A percentile compares a stretch with the other conserved stretches of the same genome.
Conservation (phyloP, 2,797 vertebrate genomes). For the Zalophus californianus region DNA sequence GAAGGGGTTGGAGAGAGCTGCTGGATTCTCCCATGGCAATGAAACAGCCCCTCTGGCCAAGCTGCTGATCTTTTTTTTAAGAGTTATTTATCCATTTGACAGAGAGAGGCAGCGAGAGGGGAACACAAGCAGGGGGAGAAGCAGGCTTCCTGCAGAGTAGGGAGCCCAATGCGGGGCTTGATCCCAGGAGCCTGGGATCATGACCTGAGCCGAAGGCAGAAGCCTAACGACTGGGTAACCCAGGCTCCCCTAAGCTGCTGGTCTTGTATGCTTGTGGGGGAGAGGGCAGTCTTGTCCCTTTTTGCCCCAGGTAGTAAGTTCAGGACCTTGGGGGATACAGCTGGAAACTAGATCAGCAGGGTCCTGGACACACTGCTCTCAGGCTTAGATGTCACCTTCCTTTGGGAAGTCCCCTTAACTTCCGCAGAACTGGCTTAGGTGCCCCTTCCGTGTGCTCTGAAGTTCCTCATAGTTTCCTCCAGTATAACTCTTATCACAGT, state of each 20-base stretch:
- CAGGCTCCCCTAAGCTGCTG: background rate
- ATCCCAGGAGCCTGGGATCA: background rate
- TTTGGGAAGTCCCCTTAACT: background rate
- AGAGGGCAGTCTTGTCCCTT: background rate
- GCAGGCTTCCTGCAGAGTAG: too few species aligned
- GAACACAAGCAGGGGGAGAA: too few species aligned
- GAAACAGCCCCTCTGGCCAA: background rate
- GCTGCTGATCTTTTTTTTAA: background rate
- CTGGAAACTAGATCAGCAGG: background rate
- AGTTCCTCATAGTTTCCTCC: background rate
- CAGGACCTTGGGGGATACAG: background rate
- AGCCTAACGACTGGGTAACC: too few species aligned
- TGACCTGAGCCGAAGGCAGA: background rate
- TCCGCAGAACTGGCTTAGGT: background rate
- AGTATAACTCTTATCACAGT: background rate
- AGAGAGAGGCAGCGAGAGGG: too few species aligned
- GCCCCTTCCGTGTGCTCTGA: background rate
- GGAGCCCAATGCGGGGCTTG: too few species aligned
- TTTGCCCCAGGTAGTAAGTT: background rate
- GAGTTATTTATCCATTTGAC: too few species aligned
- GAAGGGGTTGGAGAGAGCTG: background rate
- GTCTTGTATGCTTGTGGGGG: background rate
- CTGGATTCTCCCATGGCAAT: background rate
- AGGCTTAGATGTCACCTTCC: background rate
- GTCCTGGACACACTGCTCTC: background rate